Evolutionary conservation across 1,140 invertebrate genomes (phyloP), one percentile per base, ranked within the genome.

Genomic region (Euglossa dilemma): DNA sequence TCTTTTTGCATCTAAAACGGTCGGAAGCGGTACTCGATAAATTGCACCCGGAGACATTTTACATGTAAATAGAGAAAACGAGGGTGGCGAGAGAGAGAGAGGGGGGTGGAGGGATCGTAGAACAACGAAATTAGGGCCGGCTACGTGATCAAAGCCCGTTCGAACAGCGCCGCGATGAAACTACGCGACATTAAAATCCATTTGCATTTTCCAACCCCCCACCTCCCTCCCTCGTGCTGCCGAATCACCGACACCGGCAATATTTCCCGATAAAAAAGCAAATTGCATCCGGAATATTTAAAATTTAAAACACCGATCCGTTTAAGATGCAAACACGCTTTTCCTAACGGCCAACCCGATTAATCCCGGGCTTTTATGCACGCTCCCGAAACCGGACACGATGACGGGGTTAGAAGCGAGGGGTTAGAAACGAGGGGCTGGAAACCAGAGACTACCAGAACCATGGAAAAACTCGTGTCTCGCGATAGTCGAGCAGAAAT

Each of bases 1-100:
- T 81, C 72, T 81, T 81, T 75, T 81, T 76, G 80, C 80, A 81
- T 76, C 67, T 67, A 66, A 76, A 81, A 36, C 25, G 43, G 5
- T 18, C 43, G n/a, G 45, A n/a, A n/a, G 56, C 25, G 71, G 45
- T 2, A 50, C 28, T 57, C 80, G 80, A 75, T 66, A 81, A 81
- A 81, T 81, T 81, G 63, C 72, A 45, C 14, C 63, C 12, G 71
- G 36, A 72, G 18, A 76, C 80, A 75, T 75, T 81, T 75, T 76
- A 75, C 72, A 81, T 81, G 63, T 81, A 81, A 81, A 81, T 81
- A 56, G 59, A 50, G 73, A 28, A n/a, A 28, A 6, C 14, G 71
- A 6, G 67, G 25, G 67, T 7, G 45, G 36, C 12, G 23, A n/a
- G 45, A 45, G 47, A 20, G 23, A 52, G n/a, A 20, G 52, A 16